Percentiles rank a stretch among this genome's conserved stretches.
Evolutionary conservation across 35 echinoderm and acorn worm species (phyloP).

Genomic region (Heliocidaris tuberculata): DNA sequence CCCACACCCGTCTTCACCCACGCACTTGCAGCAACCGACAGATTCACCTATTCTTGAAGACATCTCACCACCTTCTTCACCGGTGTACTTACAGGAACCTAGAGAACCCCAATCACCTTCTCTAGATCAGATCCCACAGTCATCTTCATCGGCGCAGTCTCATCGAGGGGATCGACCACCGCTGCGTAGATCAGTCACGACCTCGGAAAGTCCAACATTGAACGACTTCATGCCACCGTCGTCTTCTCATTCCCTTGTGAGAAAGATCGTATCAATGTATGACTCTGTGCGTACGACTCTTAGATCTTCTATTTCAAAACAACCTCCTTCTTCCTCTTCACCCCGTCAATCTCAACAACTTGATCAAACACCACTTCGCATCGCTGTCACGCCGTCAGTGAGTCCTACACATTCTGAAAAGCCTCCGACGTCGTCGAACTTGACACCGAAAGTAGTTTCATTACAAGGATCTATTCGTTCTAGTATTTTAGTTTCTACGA

Average conservation of each 20-base stretch:
- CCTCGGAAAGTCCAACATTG: background rate
- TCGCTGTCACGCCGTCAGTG: background rate
- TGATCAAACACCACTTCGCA: background rate
- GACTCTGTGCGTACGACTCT: background rate
- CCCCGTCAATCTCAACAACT: background rate
- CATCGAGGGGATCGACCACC: too few relatives aligned
- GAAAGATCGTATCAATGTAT: background rate
- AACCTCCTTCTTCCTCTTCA: background rate
- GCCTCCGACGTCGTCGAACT: background rate
- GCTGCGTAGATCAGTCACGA: background rate
- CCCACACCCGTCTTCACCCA: too few relatives aligned
- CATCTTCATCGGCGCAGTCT: background rate
- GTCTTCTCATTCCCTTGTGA: background rate
- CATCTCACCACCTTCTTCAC: background rate
- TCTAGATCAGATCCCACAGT: background rate
- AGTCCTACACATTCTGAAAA: background rate
- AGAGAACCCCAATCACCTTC: background rate
- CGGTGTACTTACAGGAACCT: background rate
- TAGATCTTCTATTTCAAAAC: background rate
- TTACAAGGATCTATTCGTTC: conserved; percentile 14
- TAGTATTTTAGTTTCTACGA: background rate
- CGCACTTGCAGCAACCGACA: too few relatives aligned
- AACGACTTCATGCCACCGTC: background rate
- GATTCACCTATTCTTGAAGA: background rate
- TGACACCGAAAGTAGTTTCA: background rate